These are phyloP conservation scores for Macquaria australasica DNA, from an alignment of 2,113 vertebrate genomes.

Conservation along the genomic window DNA sequence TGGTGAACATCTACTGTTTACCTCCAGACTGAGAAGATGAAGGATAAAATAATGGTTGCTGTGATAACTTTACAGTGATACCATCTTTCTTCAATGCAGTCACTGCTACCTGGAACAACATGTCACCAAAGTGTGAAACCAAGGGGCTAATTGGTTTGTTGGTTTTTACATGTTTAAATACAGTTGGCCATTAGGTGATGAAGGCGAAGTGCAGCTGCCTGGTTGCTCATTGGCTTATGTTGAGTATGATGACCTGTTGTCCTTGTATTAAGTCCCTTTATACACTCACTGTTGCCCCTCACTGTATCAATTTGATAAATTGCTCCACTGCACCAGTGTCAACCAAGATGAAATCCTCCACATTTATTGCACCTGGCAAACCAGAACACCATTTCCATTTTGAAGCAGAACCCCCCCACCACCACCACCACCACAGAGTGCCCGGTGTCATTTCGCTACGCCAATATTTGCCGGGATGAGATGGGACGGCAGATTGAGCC, in stretches of 20 bases:
- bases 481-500: conserved; percentile 47
- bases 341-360: conserved; percentile 37
- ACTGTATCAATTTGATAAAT: conserved; percentile 20
- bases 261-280: background rate
- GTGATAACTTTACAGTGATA: too few species aligned
- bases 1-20: too few species aligned
- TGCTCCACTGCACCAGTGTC: background rate
- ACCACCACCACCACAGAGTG: too few species aligned
- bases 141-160: too few species aligned
- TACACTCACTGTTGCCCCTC: background rate
- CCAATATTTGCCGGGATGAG: conserved; percentile 45
- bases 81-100: too few species aligned
- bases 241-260: background rate
- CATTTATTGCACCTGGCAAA: conserved; percentile 28
- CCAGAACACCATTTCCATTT: conserved; percentile 49
- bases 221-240: background rate
- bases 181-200: background rate
- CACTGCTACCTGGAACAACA: too few species aligned
- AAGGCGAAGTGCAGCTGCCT: background rate
- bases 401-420: background rate
- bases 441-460: conserved; percentile 27
- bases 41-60: too few species aligned
- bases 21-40: too few species aligned
- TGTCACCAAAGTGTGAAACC: too few species aligned
- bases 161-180: background rate